Base-by-base conservation (phyloP, 1,140 invertebrate species). In the Mizuhopecten yessoensis region DNA sequence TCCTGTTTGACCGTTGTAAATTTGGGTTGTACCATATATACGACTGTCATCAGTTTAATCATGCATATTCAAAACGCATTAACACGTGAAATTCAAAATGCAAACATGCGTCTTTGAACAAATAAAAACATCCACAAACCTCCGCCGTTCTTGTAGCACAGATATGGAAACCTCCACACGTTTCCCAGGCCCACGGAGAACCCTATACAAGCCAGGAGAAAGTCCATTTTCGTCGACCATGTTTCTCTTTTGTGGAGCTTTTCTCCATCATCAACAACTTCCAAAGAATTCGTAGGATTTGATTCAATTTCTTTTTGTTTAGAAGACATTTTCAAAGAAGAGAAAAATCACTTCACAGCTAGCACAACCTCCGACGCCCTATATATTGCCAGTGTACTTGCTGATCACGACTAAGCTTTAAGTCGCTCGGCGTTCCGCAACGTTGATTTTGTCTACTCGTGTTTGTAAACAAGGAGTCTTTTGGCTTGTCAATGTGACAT, bases 181-280 rank as follows among this genome's bases (percentile, higher is more conserved):
- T 75, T 75, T 29, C 57, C 57, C n/a, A 75, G 17, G 3, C 57
- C 57, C 11, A 75, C 57, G 1, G 57, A 75, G 29, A 75, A 75
- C 29, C 57, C 57, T 3, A 75, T 75, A 75, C 57, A 75, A 3
- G 57, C 57, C 23, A 75, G 57, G 23, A 75, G n/a, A n/a, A 75
- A 75, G n/a, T 75, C 57, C 57, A 75, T n/a, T 75, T 75, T 75
- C 5, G 57, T 75, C 23, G 57, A 75, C 57, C 57, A 75, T n/a
- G 57, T 75, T 75, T 75, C 57, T 11, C 57, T 75, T n/a, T 75
- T 75, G 29, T 75, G n/a, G 5, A 75, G n/a, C n/a, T n/a, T 29
- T 75, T 75, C n/a, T 75, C 57, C 57, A 75, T n/a, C 57, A 29
- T 29, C 57, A 5, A 1, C 57, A 75, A 29, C 57, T 75, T 75